Conservation (phyloP, 2,113 vertebrate genomes). For the Phrynocephalus versicolor region DNA sequence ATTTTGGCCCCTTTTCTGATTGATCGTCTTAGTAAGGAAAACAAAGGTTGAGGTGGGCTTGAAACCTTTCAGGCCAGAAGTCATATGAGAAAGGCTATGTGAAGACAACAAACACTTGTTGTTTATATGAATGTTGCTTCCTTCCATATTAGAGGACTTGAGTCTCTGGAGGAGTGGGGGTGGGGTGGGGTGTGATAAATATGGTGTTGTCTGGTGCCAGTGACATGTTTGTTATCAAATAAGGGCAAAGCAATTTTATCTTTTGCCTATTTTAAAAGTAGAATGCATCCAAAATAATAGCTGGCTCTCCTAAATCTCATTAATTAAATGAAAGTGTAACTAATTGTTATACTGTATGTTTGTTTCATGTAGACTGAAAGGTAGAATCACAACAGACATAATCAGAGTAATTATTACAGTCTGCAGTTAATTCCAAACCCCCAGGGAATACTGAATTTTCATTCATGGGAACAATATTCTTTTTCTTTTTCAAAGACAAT, state of each 20-base stretch:
- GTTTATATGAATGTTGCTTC: constrained; percentile 25
- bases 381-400: constrained; percentile 72
- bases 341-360: constrained; percentile 69
- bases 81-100: constrained; percentile 61
- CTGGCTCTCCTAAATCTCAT: constrained; percentile 56
- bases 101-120: constrained; percentile 60
- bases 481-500: constrained; percentile 24
- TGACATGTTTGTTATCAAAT: constrained; percentile 50
- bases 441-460: constrained; percentile 59
- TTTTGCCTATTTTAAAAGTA: constrained; percentile 59
- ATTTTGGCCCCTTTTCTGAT: constrained; percentile 68
- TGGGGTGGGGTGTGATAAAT: constrained; percentile 38
- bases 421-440: constrained; percentile 67
- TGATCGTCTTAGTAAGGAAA: constrained; percentile 59
- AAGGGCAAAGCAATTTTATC: constrained; percentile 54
- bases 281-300: constrained; percentile 53
- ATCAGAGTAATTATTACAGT: constrained; percentile 73
- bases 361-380: constrained; percentile 72
- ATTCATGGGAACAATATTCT: constrained; percentile 52
- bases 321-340: constrained; percentile 60
- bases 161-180: no score
- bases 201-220: constrained; percentile 48
- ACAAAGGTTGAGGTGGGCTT: constrained; percentile 63
- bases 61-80: constrained; percentile 50
- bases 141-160: constrained; percentile 52